Percentiles rank a stretch among this genome's conserved stretches.
Conservation (phyloP, 2,888 invertebrate species). For the Pharmacophagus antenor region DNA sequence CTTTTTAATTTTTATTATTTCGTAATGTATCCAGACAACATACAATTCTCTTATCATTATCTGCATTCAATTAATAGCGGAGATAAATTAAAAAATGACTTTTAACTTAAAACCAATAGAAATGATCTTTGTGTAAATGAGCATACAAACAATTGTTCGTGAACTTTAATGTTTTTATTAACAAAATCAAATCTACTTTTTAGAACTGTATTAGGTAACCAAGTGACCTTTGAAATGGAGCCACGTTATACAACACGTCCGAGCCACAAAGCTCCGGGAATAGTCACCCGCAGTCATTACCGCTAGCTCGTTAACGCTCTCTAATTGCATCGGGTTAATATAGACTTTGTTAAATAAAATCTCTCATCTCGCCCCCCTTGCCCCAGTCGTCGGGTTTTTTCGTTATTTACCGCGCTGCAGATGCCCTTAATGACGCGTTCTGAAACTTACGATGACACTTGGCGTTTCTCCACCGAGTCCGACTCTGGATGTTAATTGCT, state of each 20-base stretch:
- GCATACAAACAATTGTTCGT: too few relatives aligned
- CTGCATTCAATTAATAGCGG: too few relatives aligned
- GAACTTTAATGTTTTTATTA: background rate
- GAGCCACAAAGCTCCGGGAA: slow-evolving; percentile 45
- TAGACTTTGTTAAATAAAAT: slow-evolving; percentile 82
- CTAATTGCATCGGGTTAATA: slow-evolving; percentile 81
- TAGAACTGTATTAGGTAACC: slow-evolving; percentile 28
- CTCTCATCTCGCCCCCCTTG: slow-evolving; percentile 64
- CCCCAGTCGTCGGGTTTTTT: slow-evolving; percentile 55
- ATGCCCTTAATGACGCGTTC: slow-evolving; percentile 79
- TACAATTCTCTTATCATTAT: too few relatives aligned
- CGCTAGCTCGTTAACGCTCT: slow-evolving; percentile 76
- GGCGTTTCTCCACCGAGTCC: slow-evolving; percentile 62
- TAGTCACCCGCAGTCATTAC: slow-evolving; percentile 73
- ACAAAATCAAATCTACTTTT: background rate
- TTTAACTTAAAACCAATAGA: too few relatives aligned
- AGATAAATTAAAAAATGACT: too few relatives aligned
- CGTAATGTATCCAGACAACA: too few relatives aligned
- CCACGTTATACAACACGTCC: slow-evolving; percentile 25
- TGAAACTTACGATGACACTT: slow-evolving; percentile 81
- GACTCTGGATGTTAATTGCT: slow-evolving; percentile 68
- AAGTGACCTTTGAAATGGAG: slow-evolving; percentile 28
- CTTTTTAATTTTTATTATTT: too few relatives aligned
- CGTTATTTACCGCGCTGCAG: slow-evolving; percentile 78
- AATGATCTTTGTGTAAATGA: too few relatives aligned